Conservation (phyloP, 2,113 vertebrate genomes). For the Nerophis ophidion region DNA sequence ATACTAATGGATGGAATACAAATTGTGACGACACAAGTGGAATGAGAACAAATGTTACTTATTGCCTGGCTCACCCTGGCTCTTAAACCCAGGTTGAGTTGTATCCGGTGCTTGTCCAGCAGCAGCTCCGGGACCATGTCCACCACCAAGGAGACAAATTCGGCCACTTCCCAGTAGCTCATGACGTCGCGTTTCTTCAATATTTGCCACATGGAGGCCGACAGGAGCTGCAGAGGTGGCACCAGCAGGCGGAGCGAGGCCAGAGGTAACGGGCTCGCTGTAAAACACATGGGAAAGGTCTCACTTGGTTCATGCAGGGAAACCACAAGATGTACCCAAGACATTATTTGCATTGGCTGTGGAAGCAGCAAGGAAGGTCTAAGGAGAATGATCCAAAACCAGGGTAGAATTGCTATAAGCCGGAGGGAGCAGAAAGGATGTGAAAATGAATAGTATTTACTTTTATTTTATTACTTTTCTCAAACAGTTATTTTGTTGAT, state of each 20-base stretch:
- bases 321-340: no score
- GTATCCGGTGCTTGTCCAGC: conserved; percentile 62
- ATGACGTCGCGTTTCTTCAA: conserved; percentile 46
- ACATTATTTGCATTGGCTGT: no score
- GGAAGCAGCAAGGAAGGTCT: no score
- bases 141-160: conserved; percentile 62
- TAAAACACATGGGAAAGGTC: conserved; percentile 1
- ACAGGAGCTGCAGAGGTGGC: conserved; percentile 62
- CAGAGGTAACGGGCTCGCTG: conserved; percentile 36
- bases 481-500: no score
- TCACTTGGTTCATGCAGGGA: no score
- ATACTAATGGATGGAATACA: conserved; percentile 40
- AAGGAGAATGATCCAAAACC: no score
- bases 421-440: no score
- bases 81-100: conserved; percentile 70
- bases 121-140: conserved; percentile 69
- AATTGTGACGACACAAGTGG: background rate
- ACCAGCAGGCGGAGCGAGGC: conserved; percentile 54
- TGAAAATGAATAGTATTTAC: no score
- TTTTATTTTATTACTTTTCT: no score
- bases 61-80: conserved; percentile 63
- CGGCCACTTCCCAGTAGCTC: conserved; percentile 66
- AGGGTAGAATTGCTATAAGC: no score
- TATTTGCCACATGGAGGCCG: conserved; percentile 65
- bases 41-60: background rate